phyloP scores from a whole-genome alignment of 2,113 vertebrate genomes.

The Peromyscus polionotus region DNA sequence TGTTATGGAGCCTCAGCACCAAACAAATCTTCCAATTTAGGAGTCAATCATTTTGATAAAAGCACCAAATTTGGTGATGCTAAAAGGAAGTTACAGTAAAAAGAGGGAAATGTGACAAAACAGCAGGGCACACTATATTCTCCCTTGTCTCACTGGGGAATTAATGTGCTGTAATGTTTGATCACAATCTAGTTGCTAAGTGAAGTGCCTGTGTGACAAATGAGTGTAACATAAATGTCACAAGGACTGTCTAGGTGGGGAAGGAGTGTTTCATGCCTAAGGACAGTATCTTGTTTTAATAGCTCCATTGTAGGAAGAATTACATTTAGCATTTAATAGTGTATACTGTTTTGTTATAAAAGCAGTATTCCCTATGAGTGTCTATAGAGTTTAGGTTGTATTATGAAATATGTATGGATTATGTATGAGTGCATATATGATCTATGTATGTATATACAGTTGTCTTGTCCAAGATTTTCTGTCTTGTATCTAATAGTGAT shows the following conservation, averaged over 20 bases:
- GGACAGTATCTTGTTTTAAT: constrained; percentile 21
- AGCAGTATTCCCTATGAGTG: constrained; percentile 3
- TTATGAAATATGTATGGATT: background rate
- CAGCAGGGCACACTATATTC: constrained; percentile 67
- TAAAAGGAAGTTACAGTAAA: constrained; percentile 72
- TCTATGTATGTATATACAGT: background rate
- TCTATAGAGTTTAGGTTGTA: background rate
- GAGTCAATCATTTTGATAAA: constrained; percentile 77
- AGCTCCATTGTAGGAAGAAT: background rate
- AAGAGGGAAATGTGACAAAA: constrained; percentile 71
- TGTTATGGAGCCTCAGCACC: constrained; percentile 57
- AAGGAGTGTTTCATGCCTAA: background rate
- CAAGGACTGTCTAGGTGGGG: constrained; percentile 46
- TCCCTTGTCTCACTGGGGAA: constrained; percentile 68
- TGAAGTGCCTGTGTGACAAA: constrained; percentile 63
- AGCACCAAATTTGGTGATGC: constrained; percentile 65
- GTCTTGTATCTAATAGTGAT: background rate
- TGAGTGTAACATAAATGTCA: background rate
- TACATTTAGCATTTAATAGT: constrained; percentile 35
- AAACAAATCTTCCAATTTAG: constrained; percentile 69
- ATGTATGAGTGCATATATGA: background rate
- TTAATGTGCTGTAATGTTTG: constrained; percentile 68
- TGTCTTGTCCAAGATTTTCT: constrained; percentile 24
- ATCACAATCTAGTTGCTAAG: constrained; percentile 70
- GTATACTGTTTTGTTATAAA: constrained; percentile 14